A percentile compares a stretch with the other conserved stretches of the same genome.
Conservation (phyloP, 2,113 vertebrate genomes). For the Fregata magnificens region DNA sequence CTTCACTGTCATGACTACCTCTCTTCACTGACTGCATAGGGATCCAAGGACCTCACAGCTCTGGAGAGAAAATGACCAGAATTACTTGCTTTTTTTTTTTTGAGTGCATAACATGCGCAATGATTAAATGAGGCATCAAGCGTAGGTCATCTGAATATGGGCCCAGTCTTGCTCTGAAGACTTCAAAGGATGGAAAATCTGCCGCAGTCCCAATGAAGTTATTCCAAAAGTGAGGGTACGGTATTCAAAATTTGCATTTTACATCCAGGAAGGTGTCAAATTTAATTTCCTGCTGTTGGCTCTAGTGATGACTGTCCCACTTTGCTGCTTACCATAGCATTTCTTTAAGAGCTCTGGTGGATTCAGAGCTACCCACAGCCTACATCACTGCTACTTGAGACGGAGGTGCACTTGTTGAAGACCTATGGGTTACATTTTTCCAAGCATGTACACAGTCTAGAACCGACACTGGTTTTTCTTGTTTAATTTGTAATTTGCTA, state of each 20-base stretch:
- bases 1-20: neutral
- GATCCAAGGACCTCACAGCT: neutral
- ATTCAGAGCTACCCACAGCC: neutral
- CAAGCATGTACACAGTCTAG: neutral
- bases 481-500: neutral
- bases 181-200: constrained; percentile 1
- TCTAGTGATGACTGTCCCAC: neutral
- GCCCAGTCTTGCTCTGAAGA: neutral
- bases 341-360: neutral
- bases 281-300: neutral
- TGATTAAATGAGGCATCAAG: neutral
- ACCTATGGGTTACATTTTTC: neutral
- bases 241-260: neutral
- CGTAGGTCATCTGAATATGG: neutral
- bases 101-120: neutral
- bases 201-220: neutral
- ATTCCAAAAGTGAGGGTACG: neutral
- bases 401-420: neutral
- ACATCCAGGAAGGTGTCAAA: neutral
- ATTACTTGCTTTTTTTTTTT: neutral
- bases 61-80: neutral
- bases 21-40: neutral
- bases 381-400: neutral
- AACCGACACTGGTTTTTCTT: neutral
- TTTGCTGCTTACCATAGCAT: neutral